A percentile compares a stretch with the other conserved stretches of the same genome.
phyloP scores from a whole-genome alignment of 2,113 vertebrate genomes.

The Gobiocypris rarus region DNA sequence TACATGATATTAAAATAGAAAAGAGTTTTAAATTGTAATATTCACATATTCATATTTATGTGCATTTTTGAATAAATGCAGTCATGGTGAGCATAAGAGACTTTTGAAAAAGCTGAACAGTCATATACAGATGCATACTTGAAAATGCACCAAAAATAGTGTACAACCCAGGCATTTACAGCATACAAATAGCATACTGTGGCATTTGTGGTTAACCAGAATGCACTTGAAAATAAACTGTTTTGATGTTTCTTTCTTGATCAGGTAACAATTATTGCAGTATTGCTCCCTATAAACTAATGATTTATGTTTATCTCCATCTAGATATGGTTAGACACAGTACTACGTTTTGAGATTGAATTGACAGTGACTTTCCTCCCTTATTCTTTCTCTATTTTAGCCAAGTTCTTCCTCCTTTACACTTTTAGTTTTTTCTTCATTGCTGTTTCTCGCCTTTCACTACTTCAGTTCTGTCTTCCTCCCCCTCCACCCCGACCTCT shows the following conservation, averaged over 20 bases:
- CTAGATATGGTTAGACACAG: background rate
- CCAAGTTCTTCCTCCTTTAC: background rate
- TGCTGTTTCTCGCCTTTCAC: constrained; percentile 13
- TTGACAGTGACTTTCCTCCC: background rate
- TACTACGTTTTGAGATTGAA: background rate
- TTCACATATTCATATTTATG: too few species aligned
- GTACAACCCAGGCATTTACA: background rate
- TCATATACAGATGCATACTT: constrained; percentile 1
- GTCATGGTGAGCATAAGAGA: too few species aligned
- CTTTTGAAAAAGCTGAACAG: too few species aligned
- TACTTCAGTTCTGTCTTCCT: constrained; percentile 45
- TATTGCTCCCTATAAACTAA: background rate
- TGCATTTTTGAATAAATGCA: too few species aligned
- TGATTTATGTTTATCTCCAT: background rate
- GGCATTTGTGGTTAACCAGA: background rate
- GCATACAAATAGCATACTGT: background rate
- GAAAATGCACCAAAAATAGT: background rate
- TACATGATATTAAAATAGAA: background rate
- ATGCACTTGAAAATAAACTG: background rate
- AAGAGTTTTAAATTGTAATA: background rate
- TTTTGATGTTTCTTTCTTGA: background rate
- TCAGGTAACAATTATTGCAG: background rate
- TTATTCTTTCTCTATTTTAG: background rate
- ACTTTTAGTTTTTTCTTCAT: background rate
- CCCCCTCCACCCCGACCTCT: constrained; percentile 63